Base-by-base conservation (phyloP, 1,140 invertebrate species). In the Helicoverpa armigera region DNA sequence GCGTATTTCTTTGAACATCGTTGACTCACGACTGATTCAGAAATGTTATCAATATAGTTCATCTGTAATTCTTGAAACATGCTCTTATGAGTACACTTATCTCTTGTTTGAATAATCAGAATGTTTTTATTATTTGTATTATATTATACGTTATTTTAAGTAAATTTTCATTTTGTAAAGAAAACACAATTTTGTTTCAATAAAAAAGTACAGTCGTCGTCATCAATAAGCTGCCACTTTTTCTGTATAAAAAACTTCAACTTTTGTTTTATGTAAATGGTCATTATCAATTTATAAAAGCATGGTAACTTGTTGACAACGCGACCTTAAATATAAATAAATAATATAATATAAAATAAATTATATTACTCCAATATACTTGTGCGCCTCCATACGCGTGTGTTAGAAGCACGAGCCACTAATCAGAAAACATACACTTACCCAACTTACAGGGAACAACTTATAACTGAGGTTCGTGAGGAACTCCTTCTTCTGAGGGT, bases 401-500 rank as follows among this genome's bases (percentile, higher is more conserved):
- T 79, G 88, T 90, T 93, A 90, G 88, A 93, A 94, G 91, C 92
- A 82, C 70, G 50, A 65, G 16, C 69, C 79, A 75, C 81, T 88
- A 87, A 88, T 84, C 77, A 79, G 83, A 87, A 56, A 74, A 80
- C 81, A 88, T 83, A 35, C 31, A 96, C 96, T 96, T 95, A 97
- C 97, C 97, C 97, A 96, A 90, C 97, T 96, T 94, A 97, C 96
- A 95, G 97, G 97, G 89, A 97, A 97, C 89, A 98, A 96, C 90
- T 97, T 97, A 85, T 96, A 96, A 83, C 97, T 98, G 83, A 98
- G 96, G 87, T 96, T 96, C 77, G 97, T 97, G 70, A 98, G 96
- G 93, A 98, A 97, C 85, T 97, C 96, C 88, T 96, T 96, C 92
- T 98, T 98, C 63, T 95, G 93, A 1, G 97, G 97, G 92, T 98